A percentile compares a stretch with the other conserved stretches of the same genome.
phyloP scores from a whole-genome alignment of 2,888 invertebrate genomes.

The Sclerodermus sp. region DNA sequence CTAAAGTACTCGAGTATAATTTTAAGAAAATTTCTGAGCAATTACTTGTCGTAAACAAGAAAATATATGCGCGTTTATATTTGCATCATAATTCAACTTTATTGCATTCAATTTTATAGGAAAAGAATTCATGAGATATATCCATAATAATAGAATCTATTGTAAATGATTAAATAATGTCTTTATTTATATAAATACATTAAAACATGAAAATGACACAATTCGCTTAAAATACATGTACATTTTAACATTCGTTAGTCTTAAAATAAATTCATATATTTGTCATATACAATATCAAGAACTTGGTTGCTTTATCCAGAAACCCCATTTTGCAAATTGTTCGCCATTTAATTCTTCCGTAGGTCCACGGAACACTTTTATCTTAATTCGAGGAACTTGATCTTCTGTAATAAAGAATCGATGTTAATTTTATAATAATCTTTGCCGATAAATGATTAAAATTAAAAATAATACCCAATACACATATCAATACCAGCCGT shows the following conservation, averaged over 20 bases:
- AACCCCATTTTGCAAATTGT: slow-evolving; percentile 49
- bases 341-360: slow-evolving; percentile 41
- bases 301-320: slow-evolving; percentile 50
- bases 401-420: slow-evolving; percentile 18
- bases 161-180: neutral
- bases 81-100: too few relatives aligned
- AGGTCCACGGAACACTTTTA: slow-evolving; percentile 53
- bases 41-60: too few relatives aligned
- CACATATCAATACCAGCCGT: neutral
- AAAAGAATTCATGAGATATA: neutral
- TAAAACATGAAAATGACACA: neutral
- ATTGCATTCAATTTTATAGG: too few relatives aligned
- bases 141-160: neutral
- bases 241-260: neutral
- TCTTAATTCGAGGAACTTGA: slow-evolving; percentile 44
- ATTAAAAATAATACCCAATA: neutral
- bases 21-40: too few relatives aligned
- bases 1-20: too few relatives aligned
- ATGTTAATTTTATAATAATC: neutral
- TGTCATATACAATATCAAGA: too few relatives aligned
- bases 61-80: too few relatives aligned
- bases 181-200: neutral
- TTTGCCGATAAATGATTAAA: too few relatives aligned
- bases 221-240: neutral
- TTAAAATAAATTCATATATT: neutral